A percentile compares a stretch with the other conserved stretches of the same genome.
Evolutionary conservation across 2,888 invertebrate species (phyloP).

Genomic region (Chloroclystis v-ata): DNA sequence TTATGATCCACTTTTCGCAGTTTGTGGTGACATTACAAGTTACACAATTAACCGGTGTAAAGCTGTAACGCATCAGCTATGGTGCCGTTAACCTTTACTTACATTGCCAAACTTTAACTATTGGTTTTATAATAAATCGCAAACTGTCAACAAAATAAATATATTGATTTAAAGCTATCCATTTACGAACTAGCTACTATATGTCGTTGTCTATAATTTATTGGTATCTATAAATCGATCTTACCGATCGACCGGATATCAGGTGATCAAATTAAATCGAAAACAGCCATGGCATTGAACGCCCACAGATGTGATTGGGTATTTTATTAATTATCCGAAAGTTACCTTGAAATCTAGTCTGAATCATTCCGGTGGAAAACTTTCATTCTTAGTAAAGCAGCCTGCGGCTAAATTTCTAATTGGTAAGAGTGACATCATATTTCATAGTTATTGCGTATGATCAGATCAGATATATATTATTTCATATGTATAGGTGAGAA

Average conservation of each 20-base stretch:
- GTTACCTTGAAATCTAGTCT: conserved; percentile 12
- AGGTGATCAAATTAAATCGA: neutral
- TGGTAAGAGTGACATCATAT: neutral
- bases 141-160: neutral
- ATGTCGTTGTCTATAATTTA: conserved; percentile 4
- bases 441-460: neutral
- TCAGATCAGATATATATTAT: neutral
- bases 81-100: too few relatives aligned
- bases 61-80: neutral
- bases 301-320: conserved; percentile 7
- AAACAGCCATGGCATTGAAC: conserved; percentile 13
- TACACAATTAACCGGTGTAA: conserved; percentile 1
- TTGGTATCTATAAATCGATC: conserved; percentile 7
- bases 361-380: conserved; percentile 10
- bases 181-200: neutral
- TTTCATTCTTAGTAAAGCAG: conserved; percentile 12
- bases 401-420: conserved; percentile 9
- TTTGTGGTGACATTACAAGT: conserved; percentile 9
- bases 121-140: too few relatives aligned
- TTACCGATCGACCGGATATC: neutral
- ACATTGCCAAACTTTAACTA: too few relatives aligned
- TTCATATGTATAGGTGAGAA: neutral
- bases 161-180: neutral
- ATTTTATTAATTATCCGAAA: conserved; percentile 5
- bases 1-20: conserved; percentile 6